Conservation (phyloP, 2,113 vertebrate species). For the Lethenteron camtschaticum region DNA sequence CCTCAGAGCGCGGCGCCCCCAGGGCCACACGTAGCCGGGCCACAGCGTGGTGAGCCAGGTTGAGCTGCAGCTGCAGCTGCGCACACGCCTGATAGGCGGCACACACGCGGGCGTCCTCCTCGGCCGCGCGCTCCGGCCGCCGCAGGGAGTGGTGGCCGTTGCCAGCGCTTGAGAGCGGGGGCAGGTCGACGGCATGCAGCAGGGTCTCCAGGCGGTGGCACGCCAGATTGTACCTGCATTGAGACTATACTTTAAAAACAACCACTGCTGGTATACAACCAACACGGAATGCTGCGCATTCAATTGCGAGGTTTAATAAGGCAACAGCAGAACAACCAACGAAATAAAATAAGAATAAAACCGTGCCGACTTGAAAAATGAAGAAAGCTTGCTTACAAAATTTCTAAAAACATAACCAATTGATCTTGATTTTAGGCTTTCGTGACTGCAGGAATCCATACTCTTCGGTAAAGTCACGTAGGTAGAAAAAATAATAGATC, state of each 20-base stretch:
- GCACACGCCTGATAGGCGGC: constrained; percentile 96
- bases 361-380: not conserved
- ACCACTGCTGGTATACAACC: too few species aligned
- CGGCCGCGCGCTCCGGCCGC: constrained; percentile 90
- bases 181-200: constrained; percentile 83
- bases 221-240: constrained; percentile 67
- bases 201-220: constrained; percentile 90
- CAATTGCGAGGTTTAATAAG: constrained; percentile 9
- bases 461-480: too few species aligned
- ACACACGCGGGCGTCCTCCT: constrained; percentile 87
- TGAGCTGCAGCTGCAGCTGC: constrained; percentile 86
- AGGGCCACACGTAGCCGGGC: constrained; percentile 71
- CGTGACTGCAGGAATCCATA: not conserved
- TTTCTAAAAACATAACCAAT: too few species aligned
- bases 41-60: constrained; percentile 84
- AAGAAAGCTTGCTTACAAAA: not conserved
- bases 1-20: constrained; percentile 25
- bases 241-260: too few species aligned
- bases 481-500: too few species aligned
- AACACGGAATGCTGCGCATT: too few species aligned
- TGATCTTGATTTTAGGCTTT: not conserved
- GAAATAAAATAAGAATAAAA: not conserved
- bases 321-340: not conserved
- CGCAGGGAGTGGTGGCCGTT: constrained; percentile 92
- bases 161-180: constrained; percentile 87